Percentiles rank a stretch among this genome's conserved stretches.
Evolutionary conservation across 2,113 vertebrate species (phyloP).

Genomic region (Axis porcinus): DNA sequence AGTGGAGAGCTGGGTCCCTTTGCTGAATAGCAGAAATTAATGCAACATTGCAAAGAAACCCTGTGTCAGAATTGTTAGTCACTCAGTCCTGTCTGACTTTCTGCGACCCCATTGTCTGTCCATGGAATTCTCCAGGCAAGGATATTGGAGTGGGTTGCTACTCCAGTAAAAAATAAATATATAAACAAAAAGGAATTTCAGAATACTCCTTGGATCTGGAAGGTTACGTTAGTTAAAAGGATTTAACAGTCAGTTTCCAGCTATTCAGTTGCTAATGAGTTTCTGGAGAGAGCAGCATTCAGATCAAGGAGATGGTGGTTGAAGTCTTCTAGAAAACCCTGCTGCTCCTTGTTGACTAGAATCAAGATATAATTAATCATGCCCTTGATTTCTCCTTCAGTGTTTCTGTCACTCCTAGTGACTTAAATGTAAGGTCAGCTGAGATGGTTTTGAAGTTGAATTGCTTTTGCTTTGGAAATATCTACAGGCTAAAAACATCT

Average conservation of each 20-base stretch:
- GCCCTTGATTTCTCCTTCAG: constrained; percentile 36
- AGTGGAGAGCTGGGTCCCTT: background rate
- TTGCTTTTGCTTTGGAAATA: constrained; percentile 45
- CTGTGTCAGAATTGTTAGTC: background rate
- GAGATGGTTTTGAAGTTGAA: constrained; percentile 28
- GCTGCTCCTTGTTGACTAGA: constrained; percentile 51
- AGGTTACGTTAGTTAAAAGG: constrained; percentile 79
- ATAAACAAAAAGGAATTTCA: constrained; percentile 35
- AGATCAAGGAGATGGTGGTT: constrained; percentile 85
- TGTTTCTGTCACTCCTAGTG: constrained; percentile 36
- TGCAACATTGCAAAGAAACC: background rate
- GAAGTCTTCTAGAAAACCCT: constrained; percentile 76
- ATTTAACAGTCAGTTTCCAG: constrained; percentile 87
- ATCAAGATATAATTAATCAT: constrained; percentile 70
- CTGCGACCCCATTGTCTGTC: background rate
- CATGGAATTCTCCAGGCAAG: background rate
- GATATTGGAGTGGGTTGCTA: background rate
- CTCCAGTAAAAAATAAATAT: background rate
- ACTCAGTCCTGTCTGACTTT: background rate
- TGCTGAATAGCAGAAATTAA: background rate
- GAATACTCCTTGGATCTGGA: constrained; percentile 78
- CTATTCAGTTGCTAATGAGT: constrained; percentile 87
- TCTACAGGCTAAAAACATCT: background rate
- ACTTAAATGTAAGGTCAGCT: constrained; percentile 62
- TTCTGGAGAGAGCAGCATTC: constrained; percentile 77